Evolutionary conservation across 2,113 vertebrate species (phyloP).

Genomic region (Trochalopteron elliotii): DNA sequence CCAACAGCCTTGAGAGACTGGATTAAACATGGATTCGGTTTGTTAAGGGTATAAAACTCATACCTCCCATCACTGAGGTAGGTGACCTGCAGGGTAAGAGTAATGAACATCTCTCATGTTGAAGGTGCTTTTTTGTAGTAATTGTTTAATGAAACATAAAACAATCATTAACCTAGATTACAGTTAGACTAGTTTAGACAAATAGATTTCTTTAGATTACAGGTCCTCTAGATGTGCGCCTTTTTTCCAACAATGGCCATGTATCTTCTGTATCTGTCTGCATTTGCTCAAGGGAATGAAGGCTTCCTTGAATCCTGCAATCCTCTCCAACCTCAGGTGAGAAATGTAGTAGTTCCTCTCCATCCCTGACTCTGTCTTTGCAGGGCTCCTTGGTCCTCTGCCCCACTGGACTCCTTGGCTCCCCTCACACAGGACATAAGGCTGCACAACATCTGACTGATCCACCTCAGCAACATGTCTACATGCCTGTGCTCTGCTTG

Average conservation of each 20-base stretch:
- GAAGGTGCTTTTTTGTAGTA: not conserved
- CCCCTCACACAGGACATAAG: not conserved
- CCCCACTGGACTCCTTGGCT: not conserved
- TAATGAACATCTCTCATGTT: not conserved
- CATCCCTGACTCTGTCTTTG: not conserved
- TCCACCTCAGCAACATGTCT: not conserved
- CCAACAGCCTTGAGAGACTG: not conserved
- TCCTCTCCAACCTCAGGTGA: not conserved
- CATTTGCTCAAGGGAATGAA: not conserved
- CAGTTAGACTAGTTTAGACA: not conserved
- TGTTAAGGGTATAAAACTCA: not conserved
- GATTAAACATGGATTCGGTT: not conserved
- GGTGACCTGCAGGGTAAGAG: not conserved
- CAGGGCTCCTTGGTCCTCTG: not conserved
- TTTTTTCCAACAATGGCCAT: not conserved
- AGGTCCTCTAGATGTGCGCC: not conserved
- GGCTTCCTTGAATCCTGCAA: not conserved
- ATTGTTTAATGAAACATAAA: not conserved
- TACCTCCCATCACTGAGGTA: not conserved
- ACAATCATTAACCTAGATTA: not conserved
- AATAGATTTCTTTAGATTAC: not conserved
- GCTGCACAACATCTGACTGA: not conserved
- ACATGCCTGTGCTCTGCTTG: accelerated
- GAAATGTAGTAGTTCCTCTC: not conserved
- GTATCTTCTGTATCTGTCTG: not conserved